phyloP scores from a whole-genome alignment of 2,888 invertebrate genomes.

The Brenthis ino region DNA sequence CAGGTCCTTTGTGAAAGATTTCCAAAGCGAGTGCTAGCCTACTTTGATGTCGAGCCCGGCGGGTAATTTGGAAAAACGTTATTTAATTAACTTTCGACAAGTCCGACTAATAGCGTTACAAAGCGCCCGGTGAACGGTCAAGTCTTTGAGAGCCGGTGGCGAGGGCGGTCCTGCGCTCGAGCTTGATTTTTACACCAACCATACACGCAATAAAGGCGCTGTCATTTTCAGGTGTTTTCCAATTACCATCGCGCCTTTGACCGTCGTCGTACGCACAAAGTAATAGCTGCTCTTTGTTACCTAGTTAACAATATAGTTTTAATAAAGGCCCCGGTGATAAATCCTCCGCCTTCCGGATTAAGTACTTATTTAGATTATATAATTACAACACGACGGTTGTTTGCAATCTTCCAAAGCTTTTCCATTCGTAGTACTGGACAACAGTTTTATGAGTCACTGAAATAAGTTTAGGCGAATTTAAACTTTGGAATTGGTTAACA shows the following conservation, averaged over 20 bases:
- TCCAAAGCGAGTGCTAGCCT: slow-evolving; percentile 59
- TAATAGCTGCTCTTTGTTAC: slow-evolving; percentile 64
- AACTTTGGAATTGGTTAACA: slow-evolving; percentile 74
- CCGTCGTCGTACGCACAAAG: slow-evolving; percentile 64
- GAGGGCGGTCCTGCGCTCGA: slow-evolving; percentile 51
- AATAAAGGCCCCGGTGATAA: slow-evolving; percentile 64
- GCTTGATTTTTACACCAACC: slow-evolving; percentile 80
- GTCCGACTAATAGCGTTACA: slow-evolving; percentile 80
- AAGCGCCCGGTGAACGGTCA: slow-evolving; percentile 75
- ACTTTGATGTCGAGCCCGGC: slow-evolving; percentile 76
- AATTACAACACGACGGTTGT: slow-evolving; percentile 35
- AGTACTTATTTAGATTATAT: slow-evolving; percentile 17
- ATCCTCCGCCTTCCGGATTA: slow-evolving; percentile 41
- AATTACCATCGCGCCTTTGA: slow-evolving; percentile 81
- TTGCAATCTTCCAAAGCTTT: slow-evolving; percentile 50
- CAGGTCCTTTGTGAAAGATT: slow-evolving; percentile 74
- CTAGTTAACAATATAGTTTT: slow-evolving; percentile 63
- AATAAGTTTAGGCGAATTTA: slow-evolving; percentile 75
- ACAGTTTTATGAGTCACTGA: slow-evolving; percentile 78
- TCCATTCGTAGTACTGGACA: slow-evolving; percentile 58
- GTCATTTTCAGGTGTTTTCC: slow-evolving; percentile 80
- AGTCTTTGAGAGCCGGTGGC: slow-evolving; percentile 70
- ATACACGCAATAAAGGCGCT: slow-evolving; percentile 75
- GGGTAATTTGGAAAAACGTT: slow-evolving; percentile 82
- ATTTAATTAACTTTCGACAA: slow-evolving; percentile 83